Conservation (phyloP, 2,797 vertebrate species). For the Gallinago nigripennis region DNA sequence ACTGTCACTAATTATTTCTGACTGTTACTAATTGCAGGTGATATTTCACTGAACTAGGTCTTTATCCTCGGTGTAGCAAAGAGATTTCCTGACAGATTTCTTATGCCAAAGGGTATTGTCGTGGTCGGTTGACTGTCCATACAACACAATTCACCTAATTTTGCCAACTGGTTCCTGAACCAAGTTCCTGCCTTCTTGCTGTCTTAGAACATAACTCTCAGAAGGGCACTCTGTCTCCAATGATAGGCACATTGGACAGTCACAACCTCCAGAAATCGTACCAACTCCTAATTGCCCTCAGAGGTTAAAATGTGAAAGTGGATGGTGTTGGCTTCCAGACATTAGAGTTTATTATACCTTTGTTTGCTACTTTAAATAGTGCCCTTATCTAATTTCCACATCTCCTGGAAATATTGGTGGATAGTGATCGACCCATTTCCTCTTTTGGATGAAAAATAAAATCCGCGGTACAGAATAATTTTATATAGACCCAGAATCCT, state of each 20-base stretch:
- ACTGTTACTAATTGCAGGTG: background rate
- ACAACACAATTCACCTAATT: accelerated
- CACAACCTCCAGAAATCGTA: background rate
- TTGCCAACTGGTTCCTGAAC: background rate
- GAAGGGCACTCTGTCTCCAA: background rate
- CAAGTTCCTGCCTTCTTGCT: background rate
- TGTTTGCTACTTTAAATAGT: background rate
- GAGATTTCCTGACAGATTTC: background rate
- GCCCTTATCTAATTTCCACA: background rate
- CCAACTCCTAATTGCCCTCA: background rate
- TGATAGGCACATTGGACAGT: background rate
- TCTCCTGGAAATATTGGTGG: background rate
- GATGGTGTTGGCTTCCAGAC: background rate
- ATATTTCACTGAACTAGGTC: background rate
- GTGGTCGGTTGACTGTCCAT: background rate
- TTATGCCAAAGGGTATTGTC: background rate
- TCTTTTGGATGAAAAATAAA: background rate
- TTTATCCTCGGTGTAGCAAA: background rate
- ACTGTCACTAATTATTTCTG: background rate
- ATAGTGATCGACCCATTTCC: background rate
- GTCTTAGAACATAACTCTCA: background rate
- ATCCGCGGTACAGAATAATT: background rate
- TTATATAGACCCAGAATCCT: background rate
- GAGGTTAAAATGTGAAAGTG: background rate
- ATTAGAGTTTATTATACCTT: background rate